These are phyloP conservation scores for Pachyuromys duprasi DNA, from an alignment of 2,797 vertebrate genomes.

Conservation along the genomic window DNA sequence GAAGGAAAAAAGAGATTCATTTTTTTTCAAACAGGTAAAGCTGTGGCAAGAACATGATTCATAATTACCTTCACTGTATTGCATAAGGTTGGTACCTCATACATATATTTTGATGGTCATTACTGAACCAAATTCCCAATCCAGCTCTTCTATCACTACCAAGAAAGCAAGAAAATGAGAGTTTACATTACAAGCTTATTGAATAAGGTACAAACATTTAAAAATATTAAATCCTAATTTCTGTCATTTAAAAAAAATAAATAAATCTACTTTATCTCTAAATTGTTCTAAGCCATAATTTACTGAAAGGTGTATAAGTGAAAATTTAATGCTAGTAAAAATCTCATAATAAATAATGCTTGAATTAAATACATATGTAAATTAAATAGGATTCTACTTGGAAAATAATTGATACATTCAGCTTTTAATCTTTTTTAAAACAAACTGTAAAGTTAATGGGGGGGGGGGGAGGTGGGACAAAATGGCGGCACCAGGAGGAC, in stretches of 20 bases:
- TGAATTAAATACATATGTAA: background rate
- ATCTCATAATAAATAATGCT: constrained; percentile 30
- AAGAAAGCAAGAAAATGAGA: background rate
- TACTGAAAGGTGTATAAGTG: constrained; percentile 8
- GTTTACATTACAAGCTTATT: constrained; percentile 16
- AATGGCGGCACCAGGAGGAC: too few species aligned
- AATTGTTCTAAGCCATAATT: constrained; percentile 4
- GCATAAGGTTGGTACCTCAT: constrained; percentile 25
- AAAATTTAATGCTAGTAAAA: constrained; percentile 26
- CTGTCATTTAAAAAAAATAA: background rate
- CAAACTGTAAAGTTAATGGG: too few species aligned
- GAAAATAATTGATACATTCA: constrained; percentile 11
- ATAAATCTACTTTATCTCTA: background rate
- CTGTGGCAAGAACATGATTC: constrained; percentile 25
- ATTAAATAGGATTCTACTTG: background rate
- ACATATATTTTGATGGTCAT: constrained; percentile 43
- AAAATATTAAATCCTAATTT: constrained; percentile 22
- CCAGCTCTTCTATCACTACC: constrained; percentile 5
- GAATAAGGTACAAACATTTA: background rate
- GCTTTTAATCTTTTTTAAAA: constrained; percentile 37
- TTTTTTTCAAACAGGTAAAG: constrained; percentile 36
- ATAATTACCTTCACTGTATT: background rate
- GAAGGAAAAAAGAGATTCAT: background rate
- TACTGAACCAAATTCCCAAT: constrained; percentile 53
- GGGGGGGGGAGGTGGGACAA: too few species aligned